A percentile compares a stretch with the other conserved stretches of the same genome.
Evolutionary conservation across 2,113 vertebrate species (phyloP).

Genomic region (Morone saxatilis): DNA sequence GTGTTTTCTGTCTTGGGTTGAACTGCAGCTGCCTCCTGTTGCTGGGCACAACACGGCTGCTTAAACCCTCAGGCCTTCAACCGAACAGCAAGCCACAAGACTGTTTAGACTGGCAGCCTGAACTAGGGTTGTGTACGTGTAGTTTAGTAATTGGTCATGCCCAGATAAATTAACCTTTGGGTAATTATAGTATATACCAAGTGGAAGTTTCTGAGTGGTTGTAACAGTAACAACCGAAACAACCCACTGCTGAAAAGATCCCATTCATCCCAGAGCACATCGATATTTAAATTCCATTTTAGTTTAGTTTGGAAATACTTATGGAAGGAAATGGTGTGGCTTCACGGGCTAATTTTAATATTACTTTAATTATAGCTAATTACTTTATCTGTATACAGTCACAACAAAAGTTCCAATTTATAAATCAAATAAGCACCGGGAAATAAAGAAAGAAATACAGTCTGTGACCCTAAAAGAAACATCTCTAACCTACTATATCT

Average conservation of each 20-base stretch:
- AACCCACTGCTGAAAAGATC: conserved; percentile 21
- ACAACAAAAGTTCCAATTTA: neutral
- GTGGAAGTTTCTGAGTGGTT: conserved; percentile 30
- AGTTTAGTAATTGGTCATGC: conserved; percentile 41
- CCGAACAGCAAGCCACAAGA: conserved; percentile 51
- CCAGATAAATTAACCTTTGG: conserved; percentile 50
- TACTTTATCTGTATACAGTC: neutral
- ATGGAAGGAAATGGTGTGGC: neutral
- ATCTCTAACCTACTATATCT: neutral
- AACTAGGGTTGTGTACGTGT: conserved; percentile 1
- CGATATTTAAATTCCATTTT: conserved; percentile 15
- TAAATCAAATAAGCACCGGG: neutral
- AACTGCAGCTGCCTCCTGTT: conserved; percentile 55
- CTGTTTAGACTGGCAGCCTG: conserved; percentile 52
- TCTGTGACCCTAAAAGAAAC: neutral
- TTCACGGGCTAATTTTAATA: neutral
- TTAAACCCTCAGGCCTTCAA: conserved; percentile 47
- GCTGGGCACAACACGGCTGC: conserved; percentile 47
- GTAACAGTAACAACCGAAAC: conserved; percentile 22
- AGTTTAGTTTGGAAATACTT: conserved; percentile 12
- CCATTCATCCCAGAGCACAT: neutral
- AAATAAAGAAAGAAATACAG: neutral
- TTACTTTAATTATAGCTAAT: neutral
- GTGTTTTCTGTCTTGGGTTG: conserved; percentile 58
- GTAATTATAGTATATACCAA: conserved; percentile 23